A percentile compares a stretch with the other conserved stretches of the same genome.
Evolutionary conservation across 1,140 invertebrate species (phyloP).

Genomic region (Mizuhopecten yessoensis): DNA sequence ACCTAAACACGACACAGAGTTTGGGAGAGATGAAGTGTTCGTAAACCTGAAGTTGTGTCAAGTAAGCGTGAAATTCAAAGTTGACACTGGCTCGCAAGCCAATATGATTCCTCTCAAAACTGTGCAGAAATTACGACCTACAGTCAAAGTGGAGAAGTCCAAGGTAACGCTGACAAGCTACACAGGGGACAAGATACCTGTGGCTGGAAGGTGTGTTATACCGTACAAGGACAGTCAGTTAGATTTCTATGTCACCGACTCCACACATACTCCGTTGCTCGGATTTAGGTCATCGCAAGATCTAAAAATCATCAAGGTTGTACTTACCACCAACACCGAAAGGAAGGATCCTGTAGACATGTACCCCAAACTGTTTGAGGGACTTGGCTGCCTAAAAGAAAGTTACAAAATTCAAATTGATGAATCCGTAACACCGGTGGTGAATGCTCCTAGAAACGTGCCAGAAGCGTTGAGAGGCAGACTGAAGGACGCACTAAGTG

Average conservation of each 20-base stretch:
- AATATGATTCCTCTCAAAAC: not conserved
- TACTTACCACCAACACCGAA: not conserved
- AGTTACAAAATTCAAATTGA: slow-evolving; percentile 54
- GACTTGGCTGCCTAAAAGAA: slow-evolving; percentile 53
- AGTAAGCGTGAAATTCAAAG: slow-evolving; percentile 46
- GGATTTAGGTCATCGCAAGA: slow-evolving; percentile 50
- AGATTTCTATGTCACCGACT: slow-evolving; percentile 46
- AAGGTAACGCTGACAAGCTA: slow-evolving; percentile 41
- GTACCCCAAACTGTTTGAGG: slow-evolving; percentile 41
- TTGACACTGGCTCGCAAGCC: slow-evolving; percentile 41
- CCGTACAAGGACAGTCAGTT: not conserved
- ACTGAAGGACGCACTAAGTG: slow-evolving; percentile 58
- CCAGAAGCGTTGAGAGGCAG: slow-evolving; percentile 51
- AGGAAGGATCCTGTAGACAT: not conserved
- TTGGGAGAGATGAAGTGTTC: slow-evolving; percentile 33
- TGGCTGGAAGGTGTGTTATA: not conserved
- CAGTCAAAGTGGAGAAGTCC: not conserved
- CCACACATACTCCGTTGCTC: slow-evolving; percentile 36
- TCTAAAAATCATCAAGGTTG: slow-evolving; percentile 44
- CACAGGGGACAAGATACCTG: slow-evolving; percentile 2
- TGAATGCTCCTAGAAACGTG: slow-evolving; percentile 51
- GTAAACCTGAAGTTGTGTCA: not conserved
- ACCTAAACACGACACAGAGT: slow-evolving; percentile 34
- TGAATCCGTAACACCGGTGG: slow-evolving; percentile 41
- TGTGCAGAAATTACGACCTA: not conserved